Base-by-base conservation (phyloP, 2,113 vertebrate genomes). In the Leptobrachium leishanense region DNA sequence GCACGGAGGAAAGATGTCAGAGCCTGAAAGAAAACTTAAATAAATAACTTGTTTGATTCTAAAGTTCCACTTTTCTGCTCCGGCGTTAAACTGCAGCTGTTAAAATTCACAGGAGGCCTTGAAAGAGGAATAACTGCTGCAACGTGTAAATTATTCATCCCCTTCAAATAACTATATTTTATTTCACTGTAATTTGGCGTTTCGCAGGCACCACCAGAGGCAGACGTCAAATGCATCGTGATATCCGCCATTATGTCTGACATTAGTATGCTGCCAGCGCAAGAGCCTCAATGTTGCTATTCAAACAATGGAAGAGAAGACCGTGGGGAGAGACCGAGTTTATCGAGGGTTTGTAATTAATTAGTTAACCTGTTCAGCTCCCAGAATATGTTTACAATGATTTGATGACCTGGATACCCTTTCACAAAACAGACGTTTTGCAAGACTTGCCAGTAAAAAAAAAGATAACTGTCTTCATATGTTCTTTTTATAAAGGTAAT, bases 61-160 rank as follows among this genome's bases (percentile, higher is more conserved):
- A 54, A 54, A 54, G 69, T 72, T 54, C 69, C 69, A 72, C 69
- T 53, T 54, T 39, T 15, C 13, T 11, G 42, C 43, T 57, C 39
- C 13, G 44, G 54, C 43, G 41, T 55, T 76, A 54, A 76, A 44
- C 74, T 44, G 63, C 74, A 67, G 74, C 64, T 67, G 54, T 50
- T 77, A 69, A 63, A 41, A 43, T 78, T 78, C 43, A 40, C 55
- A 64, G 39, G 55, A 78, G 39, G 59, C 68, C 20, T 78, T 50
- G 43, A 64, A 63, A 10, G 20, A 53, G 39, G 31, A 72, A 31
- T 40, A 50, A 41, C 68, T 31, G 39, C 59, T 31, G 69, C 41
- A 70, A 65, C 5, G 57, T 12, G 57, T 79, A 54, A 72, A 79
- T 79, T 79, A 79, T 79, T 79, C 59, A 72, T 78, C 65, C 39